Evolutionary conservation across 2,888 invertebrate species (phyloP), one percentile per base, ranked within the genome.

Genomic region (Papilio protenor): DNA sequence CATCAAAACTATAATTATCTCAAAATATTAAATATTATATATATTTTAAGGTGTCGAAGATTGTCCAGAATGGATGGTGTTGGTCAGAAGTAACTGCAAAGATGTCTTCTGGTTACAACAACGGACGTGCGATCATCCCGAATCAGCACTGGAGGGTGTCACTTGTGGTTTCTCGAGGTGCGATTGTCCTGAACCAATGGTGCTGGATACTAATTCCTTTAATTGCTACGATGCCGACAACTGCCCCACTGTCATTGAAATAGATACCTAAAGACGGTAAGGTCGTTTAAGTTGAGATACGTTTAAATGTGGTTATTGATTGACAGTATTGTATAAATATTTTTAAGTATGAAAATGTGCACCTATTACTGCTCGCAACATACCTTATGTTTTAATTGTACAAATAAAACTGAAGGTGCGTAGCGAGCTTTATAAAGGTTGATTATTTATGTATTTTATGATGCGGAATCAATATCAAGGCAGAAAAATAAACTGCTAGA

Each of bases 191-290:
- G 86, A 86, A 0, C 80, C 84, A 0, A 84, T 80, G 76, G 88
- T 90, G 16, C 72, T 91, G 14, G 92, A 92, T 61, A 86, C 86
- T 0, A 87, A 87, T 2, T 89, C 91, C 1, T 90, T 89, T 5
- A 87, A 86, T 79, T 92, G 92, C 78, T 92, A 90, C 79, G 91
- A 91, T 47, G 81, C 88, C 21, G 91, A 92, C 73, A 91, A 91
- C 79, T 92, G 92, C 57, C 92, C 92, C 1, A 87, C 87, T 16
- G 87, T 85, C 76, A 90, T 90, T 80, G 23, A 47, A 71, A 23
- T 69, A 49, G n/a, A 79, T 73, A 64, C 47, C 16, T 71, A 52
- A 21, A 16, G 47, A 23, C 6, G 12, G 4, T 59, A 21, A 27
- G 3, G 27, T 61, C 27, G 14, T 61, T 16, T 27, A 27, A 27